Percentiles rank a stretch among this genome's conserved stretches.
phyloP scores from a whole-genome alignment of 2,797 vertebrate species.

The Danio choprae region DNA sequence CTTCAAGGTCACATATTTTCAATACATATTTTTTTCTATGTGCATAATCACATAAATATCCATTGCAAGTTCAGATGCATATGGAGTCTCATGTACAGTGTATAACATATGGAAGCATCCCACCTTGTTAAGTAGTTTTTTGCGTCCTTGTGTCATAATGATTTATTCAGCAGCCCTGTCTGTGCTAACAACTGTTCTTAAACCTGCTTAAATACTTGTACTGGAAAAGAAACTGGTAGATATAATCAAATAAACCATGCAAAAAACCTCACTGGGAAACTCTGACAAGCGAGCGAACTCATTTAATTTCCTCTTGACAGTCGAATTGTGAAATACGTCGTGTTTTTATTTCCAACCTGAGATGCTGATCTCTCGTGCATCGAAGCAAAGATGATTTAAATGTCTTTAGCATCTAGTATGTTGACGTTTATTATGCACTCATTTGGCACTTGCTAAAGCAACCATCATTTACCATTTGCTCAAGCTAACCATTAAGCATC shows the following conservation, averaged over 20 bases:
- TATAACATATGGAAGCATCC: conserved; percentile 13
- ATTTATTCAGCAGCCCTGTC: conserved; percentile 12
- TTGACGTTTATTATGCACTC: conserved; percentile 24
- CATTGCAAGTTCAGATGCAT: conserved; percentile 1
- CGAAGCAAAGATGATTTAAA: conserved; percentile 24
- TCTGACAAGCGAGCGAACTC: conserved; percentile 13
- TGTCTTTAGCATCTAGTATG: conserved; percentile 9
- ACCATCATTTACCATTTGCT: conserved; percentile 8
- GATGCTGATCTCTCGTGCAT: background rate
- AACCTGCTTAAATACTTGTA: background rate
- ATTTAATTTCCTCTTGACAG: conserved; percentile 22
- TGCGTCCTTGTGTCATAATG: background rate
- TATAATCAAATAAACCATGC: conserved; percentile 21
- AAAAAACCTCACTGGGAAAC: background rate
- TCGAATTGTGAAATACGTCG: conserved; percentile 24
- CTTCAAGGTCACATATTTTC: too few relatives aligned
- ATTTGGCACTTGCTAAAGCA: conserved; percentile 23
- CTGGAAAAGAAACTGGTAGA: background rate
- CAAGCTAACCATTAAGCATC: background rate
- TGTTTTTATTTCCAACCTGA: background rate
- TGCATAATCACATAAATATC: background rate
- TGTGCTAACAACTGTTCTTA: conserved; percentile 16
- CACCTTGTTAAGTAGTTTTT: conserved; percentile 9
- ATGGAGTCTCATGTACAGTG: background rate
- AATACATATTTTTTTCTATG: too few relatives aligned